Percentiles rank a stretch among this genome's conserved stretches.
Conservation (phyloP, 2,888 invertebrate species). For the Petrophora chlorosata region DNA sequence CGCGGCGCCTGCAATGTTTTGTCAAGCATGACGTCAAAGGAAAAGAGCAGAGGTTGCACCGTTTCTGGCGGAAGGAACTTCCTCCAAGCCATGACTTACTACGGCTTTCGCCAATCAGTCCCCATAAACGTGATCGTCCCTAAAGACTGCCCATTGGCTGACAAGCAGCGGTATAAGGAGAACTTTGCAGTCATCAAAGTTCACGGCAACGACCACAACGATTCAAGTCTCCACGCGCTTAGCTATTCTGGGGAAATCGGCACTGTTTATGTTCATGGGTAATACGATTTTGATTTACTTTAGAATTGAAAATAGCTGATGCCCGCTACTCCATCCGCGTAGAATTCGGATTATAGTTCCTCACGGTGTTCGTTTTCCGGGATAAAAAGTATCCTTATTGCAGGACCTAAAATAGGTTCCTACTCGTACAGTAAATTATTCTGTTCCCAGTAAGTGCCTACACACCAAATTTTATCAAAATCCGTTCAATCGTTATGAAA, state of each 20-base stretch:
- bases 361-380: too few species aligned
- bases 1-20: conserved; percentile 57
- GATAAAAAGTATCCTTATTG: too few species aligned
- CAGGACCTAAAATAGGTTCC: too few species aligned
- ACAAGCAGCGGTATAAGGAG: conserved; percentile 51
- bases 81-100: conserved; percentile 53
- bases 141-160: conserved; percentile 49
- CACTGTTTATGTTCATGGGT: conserved; percentile 53
- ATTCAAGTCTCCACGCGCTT: conserved; percentile 54
- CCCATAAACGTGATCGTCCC: conserved; percentile 56
- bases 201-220: conserved; percentile 50
- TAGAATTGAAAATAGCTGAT: too few species aligned
- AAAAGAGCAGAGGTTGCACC: conserved; percentile 53
- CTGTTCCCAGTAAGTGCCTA: too few species aligned
- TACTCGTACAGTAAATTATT: too few species aligned
- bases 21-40: conserved; percentile 41
- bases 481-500: too few species aligned
- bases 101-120: conserved; percentile 51
- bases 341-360: too few species aligned
- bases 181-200: conserved; percentile 56
- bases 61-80: conserved; percentile 56
- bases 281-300: too few species aligned
- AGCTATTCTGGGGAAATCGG: conserved; percentile 52
- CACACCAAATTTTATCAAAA: too few species aligned
- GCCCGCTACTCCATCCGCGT: too few species aligned